A percentile compares a stretch with the other conserved stretches of the same genome.
Conservation (phyloP, 2,113 vertebrate genomes). For the Labeo rohita region DNA sequence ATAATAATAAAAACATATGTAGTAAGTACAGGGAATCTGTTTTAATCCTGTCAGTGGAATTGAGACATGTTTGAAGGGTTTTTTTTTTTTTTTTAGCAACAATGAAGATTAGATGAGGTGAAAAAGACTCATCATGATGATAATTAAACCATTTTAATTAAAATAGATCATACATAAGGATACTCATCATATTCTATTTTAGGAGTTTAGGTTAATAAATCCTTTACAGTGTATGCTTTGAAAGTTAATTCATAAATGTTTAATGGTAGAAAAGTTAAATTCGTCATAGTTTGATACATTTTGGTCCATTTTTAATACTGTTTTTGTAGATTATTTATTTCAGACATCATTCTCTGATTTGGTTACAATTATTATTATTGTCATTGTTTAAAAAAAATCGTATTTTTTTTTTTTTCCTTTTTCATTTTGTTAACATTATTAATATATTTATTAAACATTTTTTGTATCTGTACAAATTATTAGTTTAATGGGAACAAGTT, state of each 20-base stretch:
- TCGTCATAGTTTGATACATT: not conserved
- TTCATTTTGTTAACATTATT: not conserved
- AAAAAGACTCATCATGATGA: not conserved
- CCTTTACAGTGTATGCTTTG: not conserved
- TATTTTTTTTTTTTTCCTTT: not conserved
- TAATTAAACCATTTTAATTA: not conserved
- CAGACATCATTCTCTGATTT: not conserved
- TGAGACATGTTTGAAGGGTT: not conserved
- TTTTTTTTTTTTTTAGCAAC: not conserved
- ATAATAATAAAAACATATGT: not conserved
- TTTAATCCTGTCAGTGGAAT: not conserved
- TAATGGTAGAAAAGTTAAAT: not conserved
- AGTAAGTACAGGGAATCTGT: not conserved
- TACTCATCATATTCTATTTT: not conserved
- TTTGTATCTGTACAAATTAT: too few species aligned
- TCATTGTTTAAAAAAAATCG: not conserved
- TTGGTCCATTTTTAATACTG: not conserved
- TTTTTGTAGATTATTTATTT: not conserved
- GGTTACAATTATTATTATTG: not conserved
- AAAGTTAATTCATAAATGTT: not conserved
- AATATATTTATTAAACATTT: too few species aligned
- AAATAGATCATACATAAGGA: not conserved
- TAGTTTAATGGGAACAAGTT: not conserved
- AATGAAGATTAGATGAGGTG: not conserved
- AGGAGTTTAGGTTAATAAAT: not conserved